Base-by-base conservation (phyloP, 2,888 invertebrate species). In the Watsonalla binaria region DNA sequence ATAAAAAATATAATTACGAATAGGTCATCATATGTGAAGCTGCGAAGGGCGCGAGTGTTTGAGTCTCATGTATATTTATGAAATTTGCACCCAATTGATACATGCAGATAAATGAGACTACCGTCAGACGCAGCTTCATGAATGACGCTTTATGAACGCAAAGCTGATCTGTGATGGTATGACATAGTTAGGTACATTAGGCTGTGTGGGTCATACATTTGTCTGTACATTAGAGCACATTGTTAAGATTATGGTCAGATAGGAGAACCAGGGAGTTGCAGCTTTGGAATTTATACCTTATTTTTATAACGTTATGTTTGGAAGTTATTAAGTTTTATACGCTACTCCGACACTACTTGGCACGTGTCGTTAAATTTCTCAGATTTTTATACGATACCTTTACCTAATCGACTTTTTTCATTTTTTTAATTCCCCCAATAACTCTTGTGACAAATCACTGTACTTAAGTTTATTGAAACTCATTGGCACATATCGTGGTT, bases 151-250 rank as follows among this genome's bases (percentile, higher is more conserved):
- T 79, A 78, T 62, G 71, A 80, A 76, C 76, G 84, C 86, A 86
- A 87, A 86, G 86, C 85, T 86, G 79, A 87, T 88, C 88, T 89
- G 88, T 89, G 88, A 89, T 89, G 84, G 82, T 85, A 84, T 80
- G 82, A 83, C 81, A 80, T 85, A 87, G 82, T 83, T 86, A 86
- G 80, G 79, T 82, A 80, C 83, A 77, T 78, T 81, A 80, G 82
- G 80, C 81, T 81, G 80, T 78, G 82, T 80, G 82, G 75, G 67
- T 76, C 74, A 66, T 68, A 56, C 57, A 58, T 63, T 61, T 70
- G 72, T 76, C 70, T 66, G 68, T 74, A 63, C 63, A 63, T 60
- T 62, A 68, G 69, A 67, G 68, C 69, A 62, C 74, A 66, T 64
- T 63, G 59, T 60, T 68, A 72, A 61, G 61, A 37, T 65, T 66